Evolutionary conservation across 1,140 invertebrate genomes (phyloP).

Genomic region (Brachionus asplanchnoidis): DNA sequence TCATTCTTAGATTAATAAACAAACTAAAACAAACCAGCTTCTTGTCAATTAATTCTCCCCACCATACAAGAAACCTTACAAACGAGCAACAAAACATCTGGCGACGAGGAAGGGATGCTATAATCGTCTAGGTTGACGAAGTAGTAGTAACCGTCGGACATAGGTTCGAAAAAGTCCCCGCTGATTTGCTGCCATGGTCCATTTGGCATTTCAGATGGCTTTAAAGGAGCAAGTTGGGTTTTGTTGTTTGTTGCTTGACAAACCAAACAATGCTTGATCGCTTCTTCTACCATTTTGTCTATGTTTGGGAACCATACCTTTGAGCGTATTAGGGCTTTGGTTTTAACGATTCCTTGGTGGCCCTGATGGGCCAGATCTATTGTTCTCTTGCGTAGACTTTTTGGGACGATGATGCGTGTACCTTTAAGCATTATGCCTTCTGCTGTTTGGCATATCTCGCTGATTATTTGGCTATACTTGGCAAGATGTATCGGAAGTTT

Average conservation of each 20-base stretch:
- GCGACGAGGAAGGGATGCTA: background rate
- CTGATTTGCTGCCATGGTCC: constrained; percentile 8
- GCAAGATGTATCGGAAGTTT: background rate
- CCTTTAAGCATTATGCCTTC: background rate
- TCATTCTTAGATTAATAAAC: too few relatives aligned
- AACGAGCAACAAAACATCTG: too few relatives aligned
- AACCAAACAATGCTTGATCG: background rate
- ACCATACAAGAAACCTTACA: too few relatives aligned
- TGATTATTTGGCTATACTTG: background rate
- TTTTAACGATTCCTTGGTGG: background rate
- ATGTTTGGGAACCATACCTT: background rate
- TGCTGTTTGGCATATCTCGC: background rate
- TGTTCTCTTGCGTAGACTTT: background rate
- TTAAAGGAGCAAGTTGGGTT: background rate
- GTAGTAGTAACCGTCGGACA: background rate
- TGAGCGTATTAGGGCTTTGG: background rate
- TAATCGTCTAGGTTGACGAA: background rate
- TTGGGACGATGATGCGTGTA: background rate
- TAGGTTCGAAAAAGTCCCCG: background rate
- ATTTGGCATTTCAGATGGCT: background rate
- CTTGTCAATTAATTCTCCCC: too few relatives aligned
- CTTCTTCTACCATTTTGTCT: background rate
- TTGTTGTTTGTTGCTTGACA: background rate
- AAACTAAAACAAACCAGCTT: too few relatives aligned
- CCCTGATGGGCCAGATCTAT: background rate